phyloP scores from a whole-genome alignment of 2,797 vertebrate species.

The Aplochiton taeniatus region DNA sequence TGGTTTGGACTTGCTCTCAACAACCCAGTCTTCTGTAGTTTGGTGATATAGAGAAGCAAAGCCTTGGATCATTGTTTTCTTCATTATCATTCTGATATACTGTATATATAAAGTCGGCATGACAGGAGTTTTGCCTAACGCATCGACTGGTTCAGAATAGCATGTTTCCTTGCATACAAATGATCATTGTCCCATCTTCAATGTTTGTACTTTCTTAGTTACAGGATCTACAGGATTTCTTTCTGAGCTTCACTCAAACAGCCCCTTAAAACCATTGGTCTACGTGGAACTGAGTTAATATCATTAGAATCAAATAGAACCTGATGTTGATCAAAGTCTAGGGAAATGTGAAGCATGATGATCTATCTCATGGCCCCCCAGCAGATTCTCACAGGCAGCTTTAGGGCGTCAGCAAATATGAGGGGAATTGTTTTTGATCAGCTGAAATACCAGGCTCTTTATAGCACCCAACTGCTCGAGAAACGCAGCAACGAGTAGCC shows the following conservation, averaged over 20 bases:
- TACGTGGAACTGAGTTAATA: constrained; percentile 4
- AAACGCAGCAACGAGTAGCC: constrained; percentile 27
- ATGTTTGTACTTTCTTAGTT: too few species aligned
- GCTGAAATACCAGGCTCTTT: constrained; percentile 23
- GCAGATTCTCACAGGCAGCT: constrained; percentile 28
- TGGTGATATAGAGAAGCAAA: constrained; percentile 5
- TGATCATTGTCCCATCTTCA: too few species aligned
- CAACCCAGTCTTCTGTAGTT: constrained; percentile 28
- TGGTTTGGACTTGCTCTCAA: constrained; percentile 43
- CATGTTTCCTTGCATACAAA: too few species aligned
- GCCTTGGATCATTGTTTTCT: too few species aligned
- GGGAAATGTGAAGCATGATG: constrained; percentile 29
- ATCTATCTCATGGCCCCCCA: constrained; percentile 35
- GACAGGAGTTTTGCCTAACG: too few species aligned
- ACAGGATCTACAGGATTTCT: too few species aligned
- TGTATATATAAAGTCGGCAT: neutral
- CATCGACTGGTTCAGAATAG: too few species aligned
- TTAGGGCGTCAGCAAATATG: constrained; percentile 26
- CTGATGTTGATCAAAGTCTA: constrained; percentile 26
- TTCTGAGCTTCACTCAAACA: neutral
- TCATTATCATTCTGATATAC: constrained; percentile 3
- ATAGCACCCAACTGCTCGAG: constrained; percentile 11
- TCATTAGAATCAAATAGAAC: constrained; percentile 12
- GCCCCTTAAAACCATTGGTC: neutral
- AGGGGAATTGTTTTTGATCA: constrained; percentile 54